Percentiles rank a stretch among this genome's conserved stretches.
These are phyloP conservation scores for Hemistola chrysoprasaria DNA, from an alignment of 2,888 invertebrate genomes.

Conservation along the genomic window DNA sequence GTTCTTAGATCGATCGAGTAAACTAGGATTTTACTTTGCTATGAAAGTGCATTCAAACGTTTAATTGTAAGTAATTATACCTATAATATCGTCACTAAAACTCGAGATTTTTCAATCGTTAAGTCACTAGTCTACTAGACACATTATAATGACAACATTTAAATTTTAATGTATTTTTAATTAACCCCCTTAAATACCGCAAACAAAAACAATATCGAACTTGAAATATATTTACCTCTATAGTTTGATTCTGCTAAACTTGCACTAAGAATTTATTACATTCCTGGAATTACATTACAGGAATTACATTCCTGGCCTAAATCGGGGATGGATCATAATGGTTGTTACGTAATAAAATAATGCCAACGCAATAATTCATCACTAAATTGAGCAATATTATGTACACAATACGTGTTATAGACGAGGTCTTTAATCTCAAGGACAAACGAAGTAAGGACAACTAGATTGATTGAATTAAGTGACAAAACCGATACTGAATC, in stretches of 20 bases:
- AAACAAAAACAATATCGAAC: background rate
- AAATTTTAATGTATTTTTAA: constrained; percentile 46
- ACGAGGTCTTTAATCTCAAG: constrained; percentile 17
- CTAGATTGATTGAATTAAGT: constrained; percentile 32
- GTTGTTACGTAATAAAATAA: constrained; percentile 7
- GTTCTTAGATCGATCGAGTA: no score
- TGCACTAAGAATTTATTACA: constrained; percentile 5
- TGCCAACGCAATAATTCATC: constrained; percentile 6
- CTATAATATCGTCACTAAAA: no score
- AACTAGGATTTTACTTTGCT: no score
- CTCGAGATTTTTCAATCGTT: no score
- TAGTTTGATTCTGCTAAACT: background rate
- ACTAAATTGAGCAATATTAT: constrained; percentile 7
- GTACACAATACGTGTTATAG: constrained; percentile 6
- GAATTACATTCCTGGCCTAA: constrained; percentile 2
- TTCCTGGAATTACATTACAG: no score
- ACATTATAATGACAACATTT: no score
- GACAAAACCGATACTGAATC: constrained; percentile 31
- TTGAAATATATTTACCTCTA: background rate
- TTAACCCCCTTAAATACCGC: no score
- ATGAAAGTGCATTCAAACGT: no score
- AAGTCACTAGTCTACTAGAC: no score
- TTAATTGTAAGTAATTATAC: no score
- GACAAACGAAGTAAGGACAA: constrained; percentile 20
- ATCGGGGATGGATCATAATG: constrained; percentile 3